phyloP scores from a whole-genome alignment of 2,888 invertebrate species.

The Anorthoa munda region DNA sequence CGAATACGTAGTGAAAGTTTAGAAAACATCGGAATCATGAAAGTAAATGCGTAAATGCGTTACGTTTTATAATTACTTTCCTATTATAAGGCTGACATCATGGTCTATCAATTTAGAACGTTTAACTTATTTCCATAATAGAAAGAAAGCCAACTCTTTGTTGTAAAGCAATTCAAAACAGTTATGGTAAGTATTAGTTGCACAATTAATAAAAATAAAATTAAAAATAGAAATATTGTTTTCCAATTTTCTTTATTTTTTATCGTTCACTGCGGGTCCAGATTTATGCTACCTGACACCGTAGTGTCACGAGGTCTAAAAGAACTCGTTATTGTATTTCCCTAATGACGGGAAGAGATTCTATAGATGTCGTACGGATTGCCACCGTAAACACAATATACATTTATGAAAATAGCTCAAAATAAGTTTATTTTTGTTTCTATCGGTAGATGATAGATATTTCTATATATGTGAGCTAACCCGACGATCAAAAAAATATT shows the following conservation, averaged over 20 bases:
- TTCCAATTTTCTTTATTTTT: neutral
- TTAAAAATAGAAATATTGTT: neutral
- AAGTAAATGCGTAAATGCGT: conserved; percentile 33
- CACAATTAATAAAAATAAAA: no score
- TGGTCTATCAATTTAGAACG: conserved; percentile 40
- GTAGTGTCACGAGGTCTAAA: neutral
- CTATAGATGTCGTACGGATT: neutral
- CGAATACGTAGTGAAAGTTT: conserved; percentile 36
- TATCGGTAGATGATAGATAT: no score
- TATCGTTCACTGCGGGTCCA: neutral
- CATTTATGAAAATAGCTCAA: no score
- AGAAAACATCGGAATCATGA: conserved; percentile 25
- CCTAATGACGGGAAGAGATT: neutral
- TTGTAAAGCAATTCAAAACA: neutral
- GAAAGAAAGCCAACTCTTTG: conserved; percentile 11
- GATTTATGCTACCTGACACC: neutral
- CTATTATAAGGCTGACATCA: conserved; percentile 38
- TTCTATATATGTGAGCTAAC: no score
- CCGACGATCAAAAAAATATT: no score
- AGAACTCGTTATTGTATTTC: neutral
- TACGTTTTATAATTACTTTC: conserved; percentile 22
- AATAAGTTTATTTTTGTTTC: no score
- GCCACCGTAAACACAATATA: no score
- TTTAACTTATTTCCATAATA: conserved; percentile 23
- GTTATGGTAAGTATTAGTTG: no score